Base-by-base conservation (phyloP, 2,888 invertebrate species). In the Congeria kusceri region DNA sequence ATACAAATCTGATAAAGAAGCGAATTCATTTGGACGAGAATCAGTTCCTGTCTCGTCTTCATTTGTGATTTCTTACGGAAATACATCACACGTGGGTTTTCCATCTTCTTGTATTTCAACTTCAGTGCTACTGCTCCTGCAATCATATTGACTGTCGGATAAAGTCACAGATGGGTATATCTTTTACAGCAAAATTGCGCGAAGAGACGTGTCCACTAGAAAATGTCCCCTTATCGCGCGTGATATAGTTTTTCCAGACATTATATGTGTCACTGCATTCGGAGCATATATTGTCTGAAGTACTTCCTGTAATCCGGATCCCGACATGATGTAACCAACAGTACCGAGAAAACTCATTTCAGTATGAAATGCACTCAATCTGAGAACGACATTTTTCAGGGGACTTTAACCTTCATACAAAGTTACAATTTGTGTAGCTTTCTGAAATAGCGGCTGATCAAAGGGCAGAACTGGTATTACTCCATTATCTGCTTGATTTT, bases 341-440 rank as follows among this genome's bases (percentile, higher is more conserved):
- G 68, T 67, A n/a, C 88, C 86, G 20, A 87, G 57, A 57, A 86
- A 87, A 67, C 83, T 77, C 83, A 83, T 79, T n/a, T n/a, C n/a
- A n/a, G n/a, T n/a, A n/a, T n/a, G n/a, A n/a, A n/a, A 23, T 76
- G 39, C 76, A 25, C 83, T 75, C 39, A 78, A 57, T 20, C 75
- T 29, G 18, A 81, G 13, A 28, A 81, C 66, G 2, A 70, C 25
- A 5, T 49, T 39, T 27, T 44, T 39, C 64, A 23, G n/a, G 9
- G 29, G 46, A 62, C 63, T 1, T 3, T 1, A 3, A 7, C 11
- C 11, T 13, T 58, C 7, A 32, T 5, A 9, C 18, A 27, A 4
- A 3, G 20, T 13, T 15, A 5, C 44, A n/a, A 75, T 56, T 4
- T 67, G 47, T 0, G 64, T 64, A 20, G 72, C 76, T 25, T 80